Evolutionary conservation across 2,113 vertebrate species (phyloP), one percentile per base, ranked within the genome.

Genomic region (Camelus bactrianus): DNA sequence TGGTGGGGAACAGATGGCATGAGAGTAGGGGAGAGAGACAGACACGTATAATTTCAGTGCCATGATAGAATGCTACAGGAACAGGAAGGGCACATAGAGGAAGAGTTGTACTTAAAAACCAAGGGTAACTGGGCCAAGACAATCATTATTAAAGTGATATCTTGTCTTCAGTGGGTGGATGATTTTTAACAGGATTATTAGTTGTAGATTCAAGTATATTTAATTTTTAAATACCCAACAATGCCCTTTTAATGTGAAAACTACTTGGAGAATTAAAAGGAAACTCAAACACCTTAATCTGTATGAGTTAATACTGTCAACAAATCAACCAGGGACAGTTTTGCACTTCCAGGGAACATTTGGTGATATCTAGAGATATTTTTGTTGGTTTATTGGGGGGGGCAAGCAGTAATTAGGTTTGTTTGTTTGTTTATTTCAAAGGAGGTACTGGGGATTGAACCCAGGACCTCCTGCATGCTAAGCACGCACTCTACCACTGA

Each of bases 191-290:
- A 77, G 35, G 38, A n/a, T 70, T 50, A 75, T 94, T 58, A 72
- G 16, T 83, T 96, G 30, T 58, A 54, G 52, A 72, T 38, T 75
- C 30, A 87, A 32, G 8, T 87, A 46, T 73, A 64, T 93, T 69
- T 65, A 64, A 56, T 79, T 91, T 50, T 58, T 82, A 73, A 72
- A 42, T 89, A 70, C 54, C 60, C 26, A 82, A n/a, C 38, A 89
- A 35, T 84, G 17, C 9, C 28, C 72, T 84, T 83, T 96, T 73
- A 76, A 60, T 62, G 15, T 93, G 48, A 82, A 95, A 81, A 89
- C 58, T 96, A 24, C 67, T 48, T 76, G 54, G 52, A 94, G 62
- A 92, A 75, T 76, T 92, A 83, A 96, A 89, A 72, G 58, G 46
- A 32, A 95, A 88, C 16, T 7, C 28, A 56, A 67, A 46, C 6